Evolutionary conservation across 53 echinoderm and acorn worm species (phyloP).

Genomic region (Arbacia lixula): DNA sequence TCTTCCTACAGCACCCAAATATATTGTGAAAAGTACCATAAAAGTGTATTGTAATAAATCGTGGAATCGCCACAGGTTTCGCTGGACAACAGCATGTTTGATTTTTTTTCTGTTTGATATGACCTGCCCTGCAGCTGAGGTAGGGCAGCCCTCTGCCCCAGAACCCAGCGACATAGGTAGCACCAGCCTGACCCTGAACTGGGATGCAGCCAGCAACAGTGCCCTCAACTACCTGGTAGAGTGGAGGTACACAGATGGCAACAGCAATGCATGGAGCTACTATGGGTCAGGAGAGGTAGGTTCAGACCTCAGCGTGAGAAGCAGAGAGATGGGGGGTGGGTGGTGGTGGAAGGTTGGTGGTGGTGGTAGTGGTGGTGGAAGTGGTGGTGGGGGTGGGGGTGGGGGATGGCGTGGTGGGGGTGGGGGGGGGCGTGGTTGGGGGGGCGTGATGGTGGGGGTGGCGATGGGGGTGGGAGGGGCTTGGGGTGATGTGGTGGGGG

Average conservation of each 20-base stretch:
- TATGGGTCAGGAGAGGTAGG: constrained; percentile 49
- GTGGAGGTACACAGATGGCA: constrained; percentile 77
- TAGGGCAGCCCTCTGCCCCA: constrained; percentile 71
- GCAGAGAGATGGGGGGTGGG: neutral
- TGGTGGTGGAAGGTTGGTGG: neutral
- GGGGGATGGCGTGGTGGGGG: neutral
- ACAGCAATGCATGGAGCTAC: constrained; percentile 68
- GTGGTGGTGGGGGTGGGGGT: neutral
- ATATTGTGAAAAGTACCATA: no score
- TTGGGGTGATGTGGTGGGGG: no score
- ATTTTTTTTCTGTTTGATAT: neutral
- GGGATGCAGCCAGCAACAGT: constrained; percentile 65
- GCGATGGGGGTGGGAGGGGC: neutral
- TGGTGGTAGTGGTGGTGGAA: neutral
- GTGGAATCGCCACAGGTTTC: no score
- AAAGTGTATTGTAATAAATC: no score
- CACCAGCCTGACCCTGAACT: constrained; percentile 59
- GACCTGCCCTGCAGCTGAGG: constrained; percentile 39
- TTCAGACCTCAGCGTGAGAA: neutral
- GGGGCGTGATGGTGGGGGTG: neutral
- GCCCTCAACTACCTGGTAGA: constrained; percentile 77
- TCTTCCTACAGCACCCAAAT: no score
- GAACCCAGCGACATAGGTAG: constrained; percentile 41
- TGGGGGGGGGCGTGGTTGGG: neutral
- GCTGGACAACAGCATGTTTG: neutral